These are phyloP conservation scores for Spodoptera exigua DNA, from an alignment of 2,888 invertebrate species.

Conservation along the genomic window DNA sequence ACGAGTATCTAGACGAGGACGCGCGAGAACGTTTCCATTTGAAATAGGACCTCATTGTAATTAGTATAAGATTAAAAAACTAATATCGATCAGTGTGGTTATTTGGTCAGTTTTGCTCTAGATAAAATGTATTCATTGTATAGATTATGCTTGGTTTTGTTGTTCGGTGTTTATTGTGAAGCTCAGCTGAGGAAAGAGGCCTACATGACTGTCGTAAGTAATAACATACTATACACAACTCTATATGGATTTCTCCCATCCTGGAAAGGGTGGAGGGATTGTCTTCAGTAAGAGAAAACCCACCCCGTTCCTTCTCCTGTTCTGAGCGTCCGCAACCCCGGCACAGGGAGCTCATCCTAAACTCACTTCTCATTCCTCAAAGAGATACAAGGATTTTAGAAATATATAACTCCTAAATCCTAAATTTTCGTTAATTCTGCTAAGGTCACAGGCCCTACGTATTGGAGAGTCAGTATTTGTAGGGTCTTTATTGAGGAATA, in stretches of 20 bases:
- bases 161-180: slow-evolving; percentile 41
- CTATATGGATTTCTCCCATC: not conserved
- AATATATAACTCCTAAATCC: no score
- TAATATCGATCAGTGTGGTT: slow-evolving; percentile 2
- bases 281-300: no score
- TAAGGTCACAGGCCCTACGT: no score
- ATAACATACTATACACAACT: not conserved
- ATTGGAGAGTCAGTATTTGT: no score
- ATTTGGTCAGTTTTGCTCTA: slow-evolving; percentile 10
- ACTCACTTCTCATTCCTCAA: no score
- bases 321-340: no score
- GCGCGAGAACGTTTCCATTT: slow-evolving; percentile 35
- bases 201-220: slow-evolving; percentile 55
- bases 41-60: slow-evolving; percentile 37
- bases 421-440: no score
- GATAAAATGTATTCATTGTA: slow-evolving; percentile 42
- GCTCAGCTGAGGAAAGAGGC: slow-evolving; percentile 46
- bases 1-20: slow-evolving; percentile 39
- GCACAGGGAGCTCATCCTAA: no score
- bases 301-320: no score
- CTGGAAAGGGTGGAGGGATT: not conserved
- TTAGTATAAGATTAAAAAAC: slow-evolving; percentile 21
- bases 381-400: no score
- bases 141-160: slow-evolving; percentile 37
- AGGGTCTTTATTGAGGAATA: no score